Evolutionary conservation across 2,113 vertebrate genomes (phyloP).

Genomic region (Cheilinus undulatus): DNA sequence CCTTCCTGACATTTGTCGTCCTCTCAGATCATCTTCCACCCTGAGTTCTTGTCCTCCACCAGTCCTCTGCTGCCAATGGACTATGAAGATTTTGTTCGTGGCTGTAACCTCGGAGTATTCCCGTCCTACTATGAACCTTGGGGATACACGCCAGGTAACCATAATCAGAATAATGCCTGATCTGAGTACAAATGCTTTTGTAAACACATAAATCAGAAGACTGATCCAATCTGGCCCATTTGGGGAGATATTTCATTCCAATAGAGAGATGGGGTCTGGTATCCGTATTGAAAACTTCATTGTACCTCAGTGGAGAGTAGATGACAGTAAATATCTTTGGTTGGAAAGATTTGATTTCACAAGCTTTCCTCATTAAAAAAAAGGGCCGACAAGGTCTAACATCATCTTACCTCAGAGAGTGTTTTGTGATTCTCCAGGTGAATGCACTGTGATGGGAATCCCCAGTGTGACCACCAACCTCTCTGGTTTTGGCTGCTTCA

Average conservation of each 20-base stretch:
- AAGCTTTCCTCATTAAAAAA: too few relatives aligned
- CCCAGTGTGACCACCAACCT: slow-evolving; percentile 98
- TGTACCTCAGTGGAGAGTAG: too few relatives aligned
- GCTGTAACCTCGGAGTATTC: slow-evolving; percentile 97
- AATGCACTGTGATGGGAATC: slow-evolving; percentile 98
- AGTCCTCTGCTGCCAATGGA: slow-evolving; percentile 96
- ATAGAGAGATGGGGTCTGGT: too few relatives aligned
- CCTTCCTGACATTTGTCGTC: background rate
- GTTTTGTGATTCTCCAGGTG: slow-evolving; percentile 83
- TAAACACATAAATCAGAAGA: too few relatives aligned
- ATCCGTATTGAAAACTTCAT: too few relatives aligned
- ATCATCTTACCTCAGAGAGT: too few relatives aligned
- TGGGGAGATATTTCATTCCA: too few relatives aligned
- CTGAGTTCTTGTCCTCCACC: slow-evolving; percentile 97
- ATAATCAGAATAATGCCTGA: background rate
- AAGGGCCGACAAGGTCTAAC: too few relatives aligned
- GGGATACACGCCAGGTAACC: slow-evolving; percentile 96
- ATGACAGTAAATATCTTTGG: too few relatives aligned
- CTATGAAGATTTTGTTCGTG: slow-evolving; percentile 97
- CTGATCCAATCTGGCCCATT: too few relatives aligned
- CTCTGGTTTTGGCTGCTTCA: slow-evolving; percentile 97
- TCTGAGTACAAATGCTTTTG: too few relatives aligned
- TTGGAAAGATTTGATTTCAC: too few relatives aligned
- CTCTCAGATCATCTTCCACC: slow-evolving; percentile 93
- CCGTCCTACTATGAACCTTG: slow-evolving; percentile 99